Percentiles rank a stretch among this genome's conserved stretches.
Evolutionary conservation across 2,888 invertebrate species (phyloP).

Genomic region (Cataglyphis rosenhaueri): DNA sequence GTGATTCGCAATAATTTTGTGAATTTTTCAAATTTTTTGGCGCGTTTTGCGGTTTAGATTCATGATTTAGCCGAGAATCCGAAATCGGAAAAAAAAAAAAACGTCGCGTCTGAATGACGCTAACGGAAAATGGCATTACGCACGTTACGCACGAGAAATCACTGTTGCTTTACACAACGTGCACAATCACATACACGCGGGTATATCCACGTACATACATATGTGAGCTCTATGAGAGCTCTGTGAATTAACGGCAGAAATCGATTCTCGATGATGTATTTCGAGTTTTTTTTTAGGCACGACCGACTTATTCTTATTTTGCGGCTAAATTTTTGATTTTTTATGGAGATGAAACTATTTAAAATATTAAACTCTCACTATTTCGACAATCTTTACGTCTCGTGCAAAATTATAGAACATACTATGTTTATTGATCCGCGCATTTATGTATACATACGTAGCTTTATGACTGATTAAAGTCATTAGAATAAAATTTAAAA

Average conservation of each 20-base stretch:
- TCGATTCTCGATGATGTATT: neutral
- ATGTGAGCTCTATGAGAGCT: slow-evolving; percentile 12
- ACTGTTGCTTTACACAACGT: slow-evolving; percentile 4
- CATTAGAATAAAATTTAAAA: neutral
- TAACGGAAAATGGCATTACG: slow-evolving; percentile 34
- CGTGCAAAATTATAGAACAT: neutral
- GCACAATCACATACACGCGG: slow-evolving; percentile 20
- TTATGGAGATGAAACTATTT: neutral
- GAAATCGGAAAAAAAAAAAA: neutral
- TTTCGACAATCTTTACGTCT: neutral
- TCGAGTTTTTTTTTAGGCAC: neutral
- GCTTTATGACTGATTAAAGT: neutral
- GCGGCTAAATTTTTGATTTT: neutral
- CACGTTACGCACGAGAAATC: slow-evolving; percentile 19
- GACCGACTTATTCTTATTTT: neutral
- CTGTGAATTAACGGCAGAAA: slow-evolving; percentile 4
- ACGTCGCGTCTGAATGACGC: neutral
- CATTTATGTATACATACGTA: neutral
- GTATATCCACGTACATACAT: slow-evolving; percentile 9
- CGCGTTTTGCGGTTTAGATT: neutral
- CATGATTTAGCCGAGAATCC: neutral
- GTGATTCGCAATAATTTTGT: neutral
- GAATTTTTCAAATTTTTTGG: neutral
- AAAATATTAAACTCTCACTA: neutral
- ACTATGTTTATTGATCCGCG: neutral